A percentile compares a stretch with the other conserved stretches of the same genome.
Evolutionary conservation across 1,140 invertebrate species (phyloP).

Genomic region (Formica selysi): DNA sequence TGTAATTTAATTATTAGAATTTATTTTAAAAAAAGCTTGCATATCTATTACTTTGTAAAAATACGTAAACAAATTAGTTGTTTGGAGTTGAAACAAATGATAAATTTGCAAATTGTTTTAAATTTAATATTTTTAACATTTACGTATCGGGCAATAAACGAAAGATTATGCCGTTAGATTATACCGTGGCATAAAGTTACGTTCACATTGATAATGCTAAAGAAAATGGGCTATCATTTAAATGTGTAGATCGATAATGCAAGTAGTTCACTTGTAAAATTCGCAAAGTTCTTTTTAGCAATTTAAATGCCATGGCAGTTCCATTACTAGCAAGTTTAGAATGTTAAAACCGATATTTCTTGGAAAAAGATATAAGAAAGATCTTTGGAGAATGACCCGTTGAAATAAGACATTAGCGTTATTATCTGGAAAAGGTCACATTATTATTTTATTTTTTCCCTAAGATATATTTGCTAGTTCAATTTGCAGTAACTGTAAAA

Average conservation of each 20-base stretch:
- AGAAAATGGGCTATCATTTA: neutral
- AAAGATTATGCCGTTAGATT: neutral
- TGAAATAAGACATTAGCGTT: neutral
- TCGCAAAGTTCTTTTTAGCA: neutral
- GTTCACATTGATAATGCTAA: neutral
- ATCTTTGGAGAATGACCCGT: neutral
- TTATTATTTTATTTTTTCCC: neutral
- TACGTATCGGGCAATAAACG: neutral
- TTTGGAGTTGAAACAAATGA: neutral
- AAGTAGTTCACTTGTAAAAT: constrained; percentile 21
- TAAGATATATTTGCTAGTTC: neutral
- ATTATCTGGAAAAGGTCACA: neutral
- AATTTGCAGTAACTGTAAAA: neutral
- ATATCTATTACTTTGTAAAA: neutral
- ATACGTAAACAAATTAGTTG: neutral
- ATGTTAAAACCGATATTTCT: neutral
- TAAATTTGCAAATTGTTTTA: neutral
- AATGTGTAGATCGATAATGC: constrained; percentile 4
- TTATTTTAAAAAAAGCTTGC: too few relatives aligned
- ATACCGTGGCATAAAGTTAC: neutral
- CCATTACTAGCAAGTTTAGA: neutral
- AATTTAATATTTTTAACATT: constrained; percentile 6
- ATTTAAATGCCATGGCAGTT: constrained; percentile 3
- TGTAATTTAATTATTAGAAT: too few relatives aligned
- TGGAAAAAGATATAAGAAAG: neutral